Evolutionary conservation across 2,797 vertebrate species (phyloP), one percentile per base, ranked within the genome.

Genomic region (Chelon labrosus): DNA sequence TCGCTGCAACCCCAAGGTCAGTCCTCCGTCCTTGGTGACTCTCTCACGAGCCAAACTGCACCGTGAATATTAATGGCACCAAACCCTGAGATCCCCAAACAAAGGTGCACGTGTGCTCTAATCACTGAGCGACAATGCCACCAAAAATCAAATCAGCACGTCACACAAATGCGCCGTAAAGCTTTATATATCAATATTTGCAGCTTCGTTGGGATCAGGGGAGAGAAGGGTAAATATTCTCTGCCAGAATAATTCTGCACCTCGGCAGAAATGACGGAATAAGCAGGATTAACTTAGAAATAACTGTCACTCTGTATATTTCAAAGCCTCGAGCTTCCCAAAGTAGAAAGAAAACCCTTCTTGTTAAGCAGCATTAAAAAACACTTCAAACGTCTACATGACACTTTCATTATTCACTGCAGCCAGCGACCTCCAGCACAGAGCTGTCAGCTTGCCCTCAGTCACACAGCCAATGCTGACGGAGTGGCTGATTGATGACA

Each of bases 11-110:
- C 73, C 65, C 68, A 89, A 89, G 87, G 85, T 90, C 66, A 84
- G 82, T 88, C 71, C 69, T 42, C 71, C 72, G 90, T 85, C 88
- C 91, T 91, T 92, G 84, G 79, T 71, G 76, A 79, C 68, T 44
- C 60, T 65, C 73, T 81, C 57, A 87, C 77, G 79, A 86, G 84
- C 72, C 76, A 87, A 82, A 76, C 47, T 82, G 69, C 80, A 46
- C 50, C 27, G 57, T 81, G 87, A 89, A 92, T 92, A 86, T 86
- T 88, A 89, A 91, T 84, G 69, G 66, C 50, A 54, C 52, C 59
- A 67, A 70, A 80, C 60, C 65, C 61, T 14, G 71, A 83, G 74
- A 85, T 75, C 69, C 42, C 42, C 58, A 75, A 83, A 73, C 65
- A 55, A 51, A 62, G 22, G 35, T 37, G 46, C 16, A 35, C 37